Percentiles rank a stretch among this genome's conserved stretches.
These are phyloP conservation scores for Oryzias sinensis DNA, from an alignment of 2,797 vertebrate species.

Conservation along the genomic window DNA sequence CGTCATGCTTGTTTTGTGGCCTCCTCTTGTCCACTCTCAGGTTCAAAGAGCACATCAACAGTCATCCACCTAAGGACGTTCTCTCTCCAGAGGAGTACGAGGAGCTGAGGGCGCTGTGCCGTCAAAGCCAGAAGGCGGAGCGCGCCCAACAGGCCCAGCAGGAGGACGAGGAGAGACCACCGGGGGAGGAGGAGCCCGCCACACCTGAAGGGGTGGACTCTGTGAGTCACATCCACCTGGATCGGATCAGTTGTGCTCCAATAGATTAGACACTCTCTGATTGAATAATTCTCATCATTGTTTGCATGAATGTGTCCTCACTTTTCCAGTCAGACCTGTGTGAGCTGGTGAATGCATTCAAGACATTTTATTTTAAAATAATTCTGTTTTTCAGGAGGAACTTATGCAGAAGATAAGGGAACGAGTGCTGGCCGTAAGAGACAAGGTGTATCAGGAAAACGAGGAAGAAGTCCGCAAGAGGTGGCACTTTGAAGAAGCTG, in stretches of 20 bases:
- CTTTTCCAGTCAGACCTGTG: background rate
- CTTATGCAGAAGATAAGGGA: conserved; percentile 80
- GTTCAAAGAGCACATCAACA: conserved; percentile 79
- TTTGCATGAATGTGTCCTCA: too few species aligned
- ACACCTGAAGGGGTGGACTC: conserved; percentile 60
- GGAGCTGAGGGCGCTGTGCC: conserved; percentile 72
- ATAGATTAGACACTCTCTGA: too few species aligned
- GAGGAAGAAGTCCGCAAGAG: conserved; percentile 83
- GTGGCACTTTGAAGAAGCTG: conserved; percentile 84
- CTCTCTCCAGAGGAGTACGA: conserved; percentile 78
- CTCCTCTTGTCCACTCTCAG: conserved; percentile 50
- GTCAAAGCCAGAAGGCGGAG: conserved; percentile 71
- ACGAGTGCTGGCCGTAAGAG: conserved; percentile 72
- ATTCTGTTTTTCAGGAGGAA: conserved; percentile 67
- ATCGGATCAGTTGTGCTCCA: too few species aligned
- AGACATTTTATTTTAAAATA: background rate
- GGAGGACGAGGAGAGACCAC: conserved; percentile 75
- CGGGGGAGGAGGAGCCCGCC: conserved; percentile 79
- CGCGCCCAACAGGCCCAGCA: conserved; percentile 68
- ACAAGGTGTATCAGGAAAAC: conserved; percentile 78
- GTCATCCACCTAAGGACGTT: conserved; percentile 71
- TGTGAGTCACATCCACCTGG: conserved; percentile 38
- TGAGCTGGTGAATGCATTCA: background rate
- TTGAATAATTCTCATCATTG: too few species aligned
- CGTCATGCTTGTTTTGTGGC: background rate